Base-by-base conservation (phyloP, 2,797 vertebrate genomes). In the Champsocephalus esox region DNA sequence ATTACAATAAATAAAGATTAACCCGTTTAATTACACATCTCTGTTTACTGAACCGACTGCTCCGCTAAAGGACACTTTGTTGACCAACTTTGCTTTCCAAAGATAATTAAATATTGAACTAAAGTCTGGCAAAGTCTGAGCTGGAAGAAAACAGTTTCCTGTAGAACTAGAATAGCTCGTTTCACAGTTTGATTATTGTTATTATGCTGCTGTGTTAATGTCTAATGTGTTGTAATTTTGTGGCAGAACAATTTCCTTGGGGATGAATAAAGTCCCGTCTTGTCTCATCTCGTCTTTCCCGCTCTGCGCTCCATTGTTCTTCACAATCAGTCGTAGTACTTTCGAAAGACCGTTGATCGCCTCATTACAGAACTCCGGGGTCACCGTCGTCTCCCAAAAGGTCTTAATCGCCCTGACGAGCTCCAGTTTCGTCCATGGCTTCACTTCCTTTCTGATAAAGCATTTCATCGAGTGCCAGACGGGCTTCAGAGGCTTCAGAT, bases 11-110 rank as follows among this genome's bases (percentile, higher is more conserved):
- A 63, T 45, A 70, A 21, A 19, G 58, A 68, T 65, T 21, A 65
- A 38, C 14, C 43, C 52, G 12, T 51, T 8, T 44, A 28, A 73
- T 59, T 19, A 66, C 54, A 55, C 12, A 44, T 48, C 34, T 45
- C 48, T 49, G 21, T 69, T 69, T 46, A 46, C 55, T 17, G 7
- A 77, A 70, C 21, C 44, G 62, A 49, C 56, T 77, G 57, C 32
- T 80, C 4, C 32, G 8, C 41, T 69, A 13, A 64, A 70, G 21
- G 38, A 34, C 9, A 17, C 3, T 49, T 43, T 69, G 55, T 54
- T 66, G 24, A 66, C n/a, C 1, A 34, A 45, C 43, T 55, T 44
- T 63, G 50, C 57, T 60, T 63, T 55, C 12, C 56, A 60, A 17
- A 59, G 24, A 19, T 60, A 44, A 13, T 41, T 16, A 5, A 28